Evolutionary conservation across 2,797 vertebrate species (phyloP), one percentile per base, ranked within the genome.

Genomic region (Clarias fuscus): DNA sequence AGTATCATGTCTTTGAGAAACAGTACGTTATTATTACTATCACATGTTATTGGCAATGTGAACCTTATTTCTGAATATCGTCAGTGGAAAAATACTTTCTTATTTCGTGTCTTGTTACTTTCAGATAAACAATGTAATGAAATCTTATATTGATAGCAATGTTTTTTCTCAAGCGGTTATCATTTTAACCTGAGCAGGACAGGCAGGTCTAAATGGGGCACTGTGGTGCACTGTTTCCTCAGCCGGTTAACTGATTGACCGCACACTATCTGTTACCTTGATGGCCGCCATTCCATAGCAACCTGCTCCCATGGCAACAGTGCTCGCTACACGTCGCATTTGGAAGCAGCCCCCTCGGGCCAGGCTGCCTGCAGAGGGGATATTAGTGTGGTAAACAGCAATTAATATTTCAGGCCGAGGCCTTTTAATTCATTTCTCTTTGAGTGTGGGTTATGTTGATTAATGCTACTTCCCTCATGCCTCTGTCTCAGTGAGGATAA

Each of bases 391-490:
- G 89, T 89, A 91, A 85, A 91, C 90, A 92, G 89, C 90, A 91
- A 93, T 94, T 92, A 90, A 93, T 93, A 93, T 94, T 91, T 92
- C 92, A 91, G 90, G 91, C 84, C 71, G 85, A 43, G 83, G 89
- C 91, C 91, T 91, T 89, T 85, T 84, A 92, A 82, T 91, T 92
- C 89, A 89, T 93, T 94, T 91, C 90, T 93, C 89, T 92, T 90
- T 83, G 53, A 78, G 84, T 68, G 73, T 85, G 82, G 90, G 80
- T 82, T 87, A 90, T 85, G 76, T 75, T 86, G 89, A 93, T 92
- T 92, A 93, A 89, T 85, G 71, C 84, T 84, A 88, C 91, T 90
- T 91, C 67, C 86, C 88, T 85, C 71, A 83, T 76, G 33, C 85
- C 87, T 82, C 64, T n/a, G 64, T 78, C 48, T 83, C 88, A 72